phyloP scores from a whole-genome alignment of 1,140 invertebrate genomes.

The Maconellicoccus hirsutus region DNA sequence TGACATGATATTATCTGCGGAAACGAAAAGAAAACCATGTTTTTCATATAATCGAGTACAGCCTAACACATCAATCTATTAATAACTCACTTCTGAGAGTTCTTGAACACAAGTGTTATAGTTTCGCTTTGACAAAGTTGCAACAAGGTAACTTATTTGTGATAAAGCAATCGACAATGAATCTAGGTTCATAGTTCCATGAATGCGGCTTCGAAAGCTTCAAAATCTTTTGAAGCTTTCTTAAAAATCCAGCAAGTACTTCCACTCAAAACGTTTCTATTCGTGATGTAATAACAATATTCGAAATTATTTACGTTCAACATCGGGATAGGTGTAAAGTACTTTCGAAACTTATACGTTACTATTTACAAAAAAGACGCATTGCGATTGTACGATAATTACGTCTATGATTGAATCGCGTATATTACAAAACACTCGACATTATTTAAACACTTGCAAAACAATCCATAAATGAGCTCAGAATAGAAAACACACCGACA shows the following conservation, averaged over 20 bases:
- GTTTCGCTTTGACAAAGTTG: constrained; percentile 91
- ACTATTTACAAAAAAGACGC: neutral
- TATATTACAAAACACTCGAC: neutral
- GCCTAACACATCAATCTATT: neutral
- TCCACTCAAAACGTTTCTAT: constrained; percentile 43
- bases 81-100: constrained; percentile 54
- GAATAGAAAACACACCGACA: neutral
- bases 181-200: constrained; percentile 98
- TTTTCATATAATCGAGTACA: too few relatives aligned
- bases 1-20: constrained; percentile 61
- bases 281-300: constrained; percentile 47
- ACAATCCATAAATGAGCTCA: neutral
- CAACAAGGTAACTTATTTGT: constrained; percentile 93
- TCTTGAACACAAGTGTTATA: constrained; percentile 76
- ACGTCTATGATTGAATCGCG: neutral
- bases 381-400: neutral
- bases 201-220: constrained; percentile 67
- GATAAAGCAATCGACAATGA: constrained; percentile 93
- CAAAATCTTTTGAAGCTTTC: constrained; percentile 75
- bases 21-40: constrained; percentile 28
- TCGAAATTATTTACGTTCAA: constrained; percentile 49
- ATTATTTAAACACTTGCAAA: neutral
- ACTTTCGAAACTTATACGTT: neutral
- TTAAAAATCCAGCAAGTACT: constrained; percentile 50
- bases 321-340: constrained; percentile 38